These are phyloP conservation scores for Galerucella pusilla DNA, from an alignment of 2,888 invertebrate genomes.

Conservation along the genomic window DNA sequence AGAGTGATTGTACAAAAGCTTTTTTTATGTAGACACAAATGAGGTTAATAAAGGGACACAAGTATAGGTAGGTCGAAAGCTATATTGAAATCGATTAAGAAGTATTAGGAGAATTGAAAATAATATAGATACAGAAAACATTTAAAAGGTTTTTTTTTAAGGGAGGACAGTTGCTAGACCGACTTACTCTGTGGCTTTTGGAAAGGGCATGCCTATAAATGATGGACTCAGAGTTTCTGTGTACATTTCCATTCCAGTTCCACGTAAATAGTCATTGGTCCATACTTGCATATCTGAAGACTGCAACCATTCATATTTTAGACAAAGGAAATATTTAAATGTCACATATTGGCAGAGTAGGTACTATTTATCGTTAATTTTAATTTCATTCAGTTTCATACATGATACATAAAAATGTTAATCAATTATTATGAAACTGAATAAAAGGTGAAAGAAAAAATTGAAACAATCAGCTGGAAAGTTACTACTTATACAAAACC, in stretches of 20 bases:
- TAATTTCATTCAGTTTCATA: neutral
- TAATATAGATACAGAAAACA: neutral
- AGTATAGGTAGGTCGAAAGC: neutral
- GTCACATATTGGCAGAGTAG: neutral
- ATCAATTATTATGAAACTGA: neutral
- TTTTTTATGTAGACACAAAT: neutral
- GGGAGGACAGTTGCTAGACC: conserved; percentile 47
- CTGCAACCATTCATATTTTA: conserved; percentile 68
- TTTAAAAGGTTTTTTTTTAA: neutral
- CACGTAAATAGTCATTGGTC: conserved; percentile 99
- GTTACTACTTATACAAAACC: neutral
- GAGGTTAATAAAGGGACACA: neutral
- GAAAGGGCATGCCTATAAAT: conserved; percentile 98
- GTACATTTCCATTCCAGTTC: conserved; percentile 99
- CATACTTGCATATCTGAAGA: conserved; percentile 97
- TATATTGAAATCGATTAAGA: neutral
- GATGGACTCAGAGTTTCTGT: conserved; percentile 98
- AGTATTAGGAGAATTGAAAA: neutral
- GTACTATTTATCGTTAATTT: neutral
- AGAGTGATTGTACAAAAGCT: neutral
- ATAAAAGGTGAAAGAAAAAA: neutral
- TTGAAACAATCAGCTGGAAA: neutral
- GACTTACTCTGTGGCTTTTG: conserved; percentile 98
- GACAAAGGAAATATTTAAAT: conserved; percentile 11
- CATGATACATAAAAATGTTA: no score